These are phyloP conservation scores for Strigamia transsilvanica DNA, from an alignment of 2,888 invertebrate genomes.

Conservation along the genomic window DNA sequence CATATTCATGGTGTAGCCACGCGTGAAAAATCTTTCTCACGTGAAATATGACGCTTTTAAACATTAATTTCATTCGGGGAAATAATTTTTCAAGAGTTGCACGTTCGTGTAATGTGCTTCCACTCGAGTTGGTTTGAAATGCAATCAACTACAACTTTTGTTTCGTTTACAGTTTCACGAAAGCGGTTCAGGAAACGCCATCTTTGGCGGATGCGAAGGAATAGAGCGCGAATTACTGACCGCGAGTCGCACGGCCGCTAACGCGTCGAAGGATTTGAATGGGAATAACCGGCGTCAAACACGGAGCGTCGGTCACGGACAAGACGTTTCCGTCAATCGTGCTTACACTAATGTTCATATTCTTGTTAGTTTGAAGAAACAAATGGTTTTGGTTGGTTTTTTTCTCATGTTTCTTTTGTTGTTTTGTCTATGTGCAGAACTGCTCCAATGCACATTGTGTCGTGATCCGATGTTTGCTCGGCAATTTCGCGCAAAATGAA, in stretches of 20 bases:
- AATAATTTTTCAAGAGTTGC: too few relatives aligned
- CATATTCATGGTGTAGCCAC: not conserved
- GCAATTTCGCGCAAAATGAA: not conserved
- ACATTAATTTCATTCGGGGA: not conserved
- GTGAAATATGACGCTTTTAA: slow-evolving; percentile 15
- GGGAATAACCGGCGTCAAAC: not conserved
- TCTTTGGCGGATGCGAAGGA: not conserved
- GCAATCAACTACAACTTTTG: not conserved
- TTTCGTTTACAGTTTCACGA: not conserved
- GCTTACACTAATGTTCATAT: not conserved
- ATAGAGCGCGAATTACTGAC: not conserved
- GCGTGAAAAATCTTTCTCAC: not conserved
- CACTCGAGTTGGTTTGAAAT: too few relatives aligned
- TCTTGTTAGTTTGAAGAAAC: not conserved
- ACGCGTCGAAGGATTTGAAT: not conserved
- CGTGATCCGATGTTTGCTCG: not conserved
- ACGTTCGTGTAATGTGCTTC: too few relatives aligned
- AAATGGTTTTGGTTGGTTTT: not conserved
- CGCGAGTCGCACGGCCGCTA: not conserved
- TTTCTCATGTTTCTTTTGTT: not conserved
- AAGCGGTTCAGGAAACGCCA: not conserved
- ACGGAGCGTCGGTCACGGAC: not conserved
- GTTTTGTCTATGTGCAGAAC: not conserved
- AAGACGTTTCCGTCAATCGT: not conserved
- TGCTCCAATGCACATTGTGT: not conserved